Evolutionary conservation across 2,797 vertebrate genomes (phyloP), one percentile per base, ranked within the genome.

Genomic region (Toxotes lorentzi): DNA sequence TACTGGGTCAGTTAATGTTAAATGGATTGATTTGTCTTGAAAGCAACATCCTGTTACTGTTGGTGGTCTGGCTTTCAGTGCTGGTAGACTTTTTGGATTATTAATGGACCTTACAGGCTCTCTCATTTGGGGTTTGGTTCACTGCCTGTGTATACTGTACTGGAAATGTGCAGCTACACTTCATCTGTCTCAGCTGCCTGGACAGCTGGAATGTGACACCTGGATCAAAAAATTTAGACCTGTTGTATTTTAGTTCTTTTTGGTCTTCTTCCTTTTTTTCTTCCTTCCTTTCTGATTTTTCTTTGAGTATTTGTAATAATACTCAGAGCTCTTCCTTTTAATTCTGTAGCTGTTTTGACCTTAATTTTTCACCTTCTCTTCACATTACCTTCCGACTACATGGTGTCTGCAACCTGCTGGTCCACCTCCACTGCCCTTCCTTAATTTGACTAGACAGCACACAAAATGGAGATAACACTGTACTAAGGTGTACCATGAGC

Each of bases 141-240:
- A n/a, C 48, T 54, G 78, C 76, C 60, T 76, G 60, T 71, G 48
- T 74, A 54, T 40, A n/a, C 53, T 59, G 50, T 19, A 21, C 54
- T 66, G 53, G 76, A 70, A 75, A 51, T 75, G 43, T 78, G 56
- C 59, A 60, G 78, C 68, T 40, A 6, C 45, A 50, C 19, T 64
- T 74, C 59, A 51, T 86, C 64, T 59, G 32, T 78, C 19, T 87
- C 75, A 35, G 27, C 34, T 68, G 61, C 32, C 32, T 78, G 61
- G 53, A 82, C 56, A 76, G 77, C 74, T 81, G 83, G 81, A 89
- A 89, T 82, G 70, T 86, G 71, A 88, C 74, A 58, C 47, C 67
- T 76, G 43, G n/a, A 43, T 74, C 60, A 47, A 4, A 83, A 81
- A 68, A 50, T 73, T 75, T 40, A 47, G 56, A 76, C 9, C 19